Conservation (phyloP, 2,888 invertebrate species). For the Aelia acuminata region DNA sequence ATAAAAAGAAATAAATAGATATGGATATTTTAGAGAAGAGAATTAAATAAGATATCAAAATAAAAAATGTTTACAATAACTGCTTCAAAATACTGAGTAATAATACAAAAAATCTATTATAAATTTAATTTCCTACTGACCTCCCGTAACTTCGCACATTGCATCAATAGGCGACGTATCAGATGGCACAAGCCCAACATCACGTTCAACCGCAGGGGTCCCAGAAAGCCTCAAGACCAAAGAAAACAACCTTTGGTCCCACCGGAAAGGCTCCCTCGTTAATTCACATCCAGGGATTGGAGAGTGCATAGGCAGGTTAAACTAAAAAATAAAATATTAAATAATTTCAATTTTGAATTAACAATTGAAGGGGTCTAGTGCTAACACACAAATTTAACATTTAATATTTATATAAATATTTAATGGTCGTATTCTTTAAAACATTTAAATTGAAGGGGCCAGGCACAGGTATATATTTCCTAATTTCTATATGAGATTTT, state of each 20-base stretch:
- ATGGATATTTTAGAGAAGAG: too few species aligned
- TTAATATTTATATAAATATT: too few species aligned
- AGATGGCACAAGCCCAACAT: conserved; percentile 91
- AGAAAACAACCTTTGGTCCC: conserved; percentile 98
- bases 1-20: too few species aligned
- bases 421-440: too few species aligned
- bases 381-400: too few species aligned
- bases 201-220: conserved; percentile 88
- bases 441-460: too few species aligned
- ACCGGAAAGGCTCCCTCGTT: conserved; percentile 98
- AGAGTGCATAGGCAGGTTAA: conserved; percentile 92
- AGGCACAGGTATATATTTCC: too few species aligned
- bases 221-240: conserved; percentile 93
- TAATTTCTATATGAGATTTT: too few species aligned
- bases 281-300: conserved; percentile 96
- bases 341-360: too few species aligned
- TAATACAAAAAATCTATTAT: background rate
- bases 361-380: too few species aligned
- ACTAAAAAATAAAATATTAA: conserved; percentile 71
- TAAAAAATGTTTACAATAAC: too few species aligned
- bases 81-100: background rate
- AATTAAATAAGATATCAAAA: too few species aligned
- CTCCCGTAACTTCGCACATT: conserved; percentile 99
- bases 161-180: conserved; percentile 96
- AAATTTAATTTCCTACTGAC: conserved; percentile 73